phyloP scores from a whole-genome alignment of 2,888 invertebrate species.

The Aspidiotus rigidus region DNA sequence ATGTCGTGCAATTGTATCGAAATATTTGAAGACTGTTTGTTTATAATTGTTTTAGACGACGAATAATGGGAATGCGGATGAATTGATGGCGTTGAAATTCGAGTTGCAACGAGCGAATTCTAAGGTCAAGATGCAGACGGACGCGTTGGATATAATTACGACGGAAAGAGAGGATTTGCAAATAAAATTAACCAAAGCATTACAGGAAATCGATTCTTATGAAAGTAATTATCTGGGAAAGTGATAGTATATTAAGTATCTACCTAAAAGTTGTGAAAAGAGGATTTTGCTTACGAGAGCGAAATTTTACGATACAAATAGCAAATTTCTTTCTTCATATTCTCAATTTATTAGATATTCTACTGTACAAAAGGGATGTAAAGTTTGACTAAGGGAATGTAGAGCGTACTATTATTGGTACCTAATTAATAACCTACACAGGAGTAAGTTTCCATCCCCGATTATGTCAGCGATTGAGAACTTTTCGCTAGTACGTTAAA shows the following conservation, averaged over 20 bases:
- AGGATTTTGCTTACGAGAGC: no score
- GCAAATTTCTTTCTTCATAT: no score
- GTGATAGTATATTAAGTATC: background rate
- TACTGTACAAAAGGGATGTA: no score
- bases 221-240: background rate
- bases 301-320: no score
- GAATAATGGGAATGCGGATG: background rate
- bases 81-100: conserved; percentile 10
- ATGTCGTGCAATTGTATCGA: background rate
- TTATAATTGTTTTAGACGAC: conserved; percentile 9
- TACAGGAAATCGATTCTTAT: conserved; percentile 3
- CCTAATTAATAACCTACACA: no score
- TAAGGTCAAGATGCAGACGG: conserved; percentile 25
- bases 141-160: conserved; percentile 23
- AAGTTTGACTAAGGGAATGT: no score
- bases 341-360: no score
- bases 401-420: no score
- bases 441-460: no score
- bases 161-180: conserved; percentile 20
- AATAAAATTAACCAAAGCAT: background rate
- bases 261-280: no score
- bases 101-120: conserved; percentile 17
- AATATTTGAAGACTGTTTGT: background rate
- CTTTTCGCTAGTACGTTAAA: no score
- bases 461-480: no score